Evolutionary conservation across 2,113 vertebrate genomes (phyloP).

Genomic region (Chrysochloris asiatica): DNA sequence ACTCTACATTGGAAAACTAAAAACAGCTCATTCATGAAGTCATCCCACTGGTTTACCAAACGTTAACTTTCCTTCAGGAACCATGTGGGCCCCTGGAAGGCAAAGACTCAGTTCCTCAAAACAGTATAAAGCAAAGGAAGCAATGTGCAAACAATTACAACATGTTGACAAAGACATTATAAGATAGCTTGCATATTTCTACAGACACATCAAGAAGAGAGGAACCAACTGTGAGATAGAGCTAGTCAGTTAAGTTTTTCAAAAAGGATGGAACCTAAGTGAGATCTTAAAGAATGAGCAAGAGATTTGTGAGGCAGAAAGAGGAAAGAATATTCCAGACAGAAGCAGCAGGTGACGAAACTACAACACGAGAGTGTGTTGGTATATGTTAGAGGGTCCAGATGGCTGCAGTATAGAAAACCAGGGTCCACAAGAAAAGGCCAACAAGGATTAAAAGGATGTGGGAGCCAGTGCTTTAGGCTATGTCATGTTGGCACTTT

Average conservation of each 20-base stretch:
- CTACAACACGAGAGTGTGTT: accelerated
- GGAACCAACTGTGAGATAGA: neutral
- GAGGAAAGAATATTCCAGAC: too few species aligned
- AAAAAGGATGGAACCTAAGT: neutral
- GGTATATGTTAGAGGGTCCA: accelerated
- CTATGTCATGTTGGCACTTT: accelerated
- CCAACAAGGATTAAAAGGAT: neutral
- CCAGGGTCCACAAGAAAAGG: neutral
- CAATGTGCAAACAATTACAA: neutral
- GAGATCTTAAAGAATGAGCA: neutral
- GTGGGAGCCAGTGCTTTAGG: neutral
- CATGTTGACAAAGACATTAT: accelerated
- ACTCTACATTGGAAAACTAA: accelerated
- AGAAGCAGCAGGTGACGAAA: neutral
- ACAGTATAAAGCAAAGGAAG: neutral
- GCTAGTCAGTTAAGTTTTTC: neutral
- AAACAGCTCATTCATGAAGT: neutral
- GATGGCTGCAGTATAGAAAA: neutral
- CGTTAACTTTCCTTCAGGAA: neutral
- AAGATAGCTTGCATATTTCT: neutral
- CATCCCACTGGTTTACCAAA: neutral
- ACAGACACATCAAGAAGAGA: neutral
- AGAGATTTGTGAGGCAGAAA: neutral
- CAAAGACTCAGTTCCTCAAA: neutral
- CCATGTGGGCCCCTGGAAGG: neutral